Percentiles rank a stretch among this genome's conserved stretches.
Evolutionary conservation across 2,113 vertebrate genomes (phyloP).

Genomic region (Vidua chalybeata): DNA sequence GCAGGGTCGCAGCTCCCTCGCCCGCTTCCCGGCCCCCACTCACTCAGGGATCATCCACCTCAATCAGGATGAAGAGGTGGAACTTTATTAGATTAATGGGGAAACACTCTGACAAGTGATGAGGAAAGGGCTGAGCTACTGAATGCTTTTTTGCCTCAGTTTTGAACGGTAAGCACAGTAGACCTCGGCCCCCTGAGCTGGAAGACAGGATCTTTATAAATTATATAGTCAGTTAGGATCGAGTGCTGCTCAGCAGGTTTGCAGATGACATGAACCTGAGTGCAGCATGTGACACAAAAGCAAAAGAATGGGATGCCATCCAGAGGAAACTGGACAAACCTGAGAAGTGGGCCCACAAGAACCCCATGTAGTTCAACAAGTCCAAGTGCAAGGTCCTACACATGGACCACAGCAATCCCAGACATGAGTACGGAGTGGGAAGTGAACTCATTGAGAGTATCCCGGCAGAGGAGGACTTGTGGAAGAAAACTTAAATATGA

Average conservation of each 20-base stretch:
- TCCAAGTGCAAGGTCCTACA: background rate
- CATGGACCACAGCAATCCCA: background rate
- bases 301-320: background rate
- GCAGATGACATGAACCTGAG: background rate
- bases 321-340: background rate
- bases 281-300: background rate
- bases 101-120: background rate
- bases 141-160: background rate
- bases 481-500: background rate
- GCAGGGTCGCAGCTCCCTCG: fast-evolving
- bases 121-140: background rate
- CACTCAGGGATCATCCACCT: too few relatives aligned
- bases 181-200: background rate
- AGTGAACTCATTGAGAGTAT: background rate
- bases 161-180: background rate
- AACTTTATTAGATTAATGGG: too few relatives aligned
- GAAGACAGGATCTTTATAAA: background rate
- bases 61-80: background rate
- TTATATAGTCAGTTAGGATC: too few relatives aligned
- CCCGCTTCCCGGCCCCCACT: background rate
- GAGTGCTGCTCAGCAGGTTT: background rate
- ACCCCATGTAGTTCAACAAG: background rate
- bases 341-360: background rate
- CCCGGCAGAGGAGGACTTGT: fast-evolving
- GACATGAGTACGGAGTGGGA: background rate